A percentile compares a stretch with the other conserved stretches of the same genome.
These are phyloP conservation scores for Hoplodrina blanda DNA, from an alignment of 2,888 invertebrate species.

Conservation along the genomic window DNA sequence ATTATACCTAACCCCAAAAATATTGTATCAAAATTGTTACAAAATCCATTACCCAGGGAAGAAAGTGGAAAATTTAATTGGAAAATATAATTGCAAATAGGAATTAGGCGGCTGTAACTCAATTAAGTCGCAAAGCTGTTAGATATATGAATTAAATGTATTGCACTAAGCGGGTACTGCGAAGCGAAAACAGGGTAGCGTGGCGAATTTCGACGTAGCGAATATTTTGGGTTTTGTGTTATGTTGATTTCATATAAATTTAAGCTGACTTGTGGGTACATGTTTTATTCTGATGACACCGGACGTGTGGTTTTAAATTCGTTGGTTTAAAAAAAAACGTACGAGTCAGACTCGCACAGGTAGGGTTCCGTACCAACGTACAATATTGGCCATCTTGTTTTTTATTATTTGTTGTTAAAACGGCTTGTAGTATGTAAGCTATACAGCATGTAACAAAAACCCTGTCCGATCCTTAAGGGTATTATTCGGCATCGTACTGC, in stretches of 20 bases:
- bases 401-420: no score
- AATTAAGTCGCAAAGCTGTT: constrained; percentile 72
- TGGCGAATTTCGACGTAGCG: constrained; percentile 44
- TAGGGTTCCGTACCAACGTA: no score
- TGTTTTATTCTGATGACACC: background rate
- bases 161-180: constrained; percentile 49
- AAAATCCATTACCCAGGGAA: constrained; percentile 77
- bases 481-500: no score
- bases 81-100: constrained; percentile 79
- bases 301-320: no score
- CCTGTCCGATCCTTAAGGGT: no score
- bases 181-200: constrained; percentile 26
- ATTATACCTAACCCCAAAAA: constrained; percentile 51
- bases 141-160: constrained; percentile 62
- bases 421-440: no score
- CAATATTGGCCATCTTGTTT: no score
- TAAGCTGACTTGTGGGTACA: constrained; percentile 1
- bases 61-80: constrained; percentile 82
- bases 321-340: no score
- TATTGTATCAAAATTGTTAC: constrained; percentile 63
- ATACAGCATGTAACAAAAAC: no score
- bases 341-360: no score
- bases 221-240: constrained; percentile 16
- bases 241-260: constrained; percentile 20
- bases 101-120: constrained; percentile 77